These are phyloP conservation scores for Holacanthus passer DNA, from an alignment of 2,113 vertebrate genomes.

Conservation along the genomic window DNA sequence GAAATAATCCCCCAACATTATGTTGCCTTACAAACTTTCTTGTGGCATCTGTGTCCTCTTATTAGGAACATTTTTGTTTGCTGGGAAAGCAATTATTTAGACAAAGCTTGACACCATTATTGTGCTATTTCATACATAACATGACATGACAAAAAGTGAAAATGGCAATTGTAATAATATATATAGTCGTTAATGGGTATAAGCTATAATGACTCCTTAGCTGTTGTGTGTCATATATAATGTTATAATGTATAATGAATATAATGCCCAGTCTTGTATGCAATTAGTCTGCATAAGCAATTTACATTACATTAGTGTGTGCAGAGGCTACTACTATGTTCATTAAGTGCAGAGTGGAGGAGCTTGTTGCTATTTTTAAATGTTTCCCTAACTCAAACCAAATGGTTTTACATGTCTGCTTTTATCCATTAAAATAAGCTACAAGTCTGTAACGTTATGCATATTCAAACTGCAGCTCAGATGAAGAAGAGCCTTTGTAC, in stretches of 20 bases:
- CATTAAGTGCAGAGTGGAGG: neutral
- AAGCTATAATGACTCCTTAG: neutral
- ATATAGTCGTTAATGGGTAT: neutral
- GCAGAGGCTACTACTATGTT: neutral
- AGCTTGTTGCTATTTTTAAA: neutral
- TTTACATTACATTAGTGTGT: neutral
- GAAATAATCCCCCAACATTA: constrained; percentile 7
- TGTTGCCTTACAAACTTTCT: neutral
- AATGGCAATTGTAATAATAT: neutral
- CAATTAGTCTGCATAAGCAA: neutral
- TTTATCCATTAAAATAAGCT: neutral
- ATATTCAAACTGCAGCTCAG: neutral
- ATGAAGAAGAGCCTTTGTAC: neutral
- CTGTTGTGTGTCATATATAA: neutral
- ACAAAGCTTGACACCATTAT: neutral
- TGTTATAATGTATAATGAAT: too few species aligned
- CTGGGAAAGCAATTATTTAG: neutral
- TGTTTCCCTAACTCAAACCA: neutral
- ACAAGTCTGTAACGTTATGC: neutral
- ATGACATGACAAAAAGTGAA: neutral
- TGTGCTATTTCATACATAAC: neutral
- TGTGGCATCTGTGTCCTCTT: neutral
- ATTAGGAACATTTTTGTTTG: neutral
- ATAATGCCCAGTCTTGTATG: neutral
- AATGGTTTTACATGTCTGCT: neutral